Evolutionary conservation across 2,888 invertebrate genomes (phyloP), one percentile per base, ranked within the genome.

Genomic region (Chloroclystis v-ata): DNA sequence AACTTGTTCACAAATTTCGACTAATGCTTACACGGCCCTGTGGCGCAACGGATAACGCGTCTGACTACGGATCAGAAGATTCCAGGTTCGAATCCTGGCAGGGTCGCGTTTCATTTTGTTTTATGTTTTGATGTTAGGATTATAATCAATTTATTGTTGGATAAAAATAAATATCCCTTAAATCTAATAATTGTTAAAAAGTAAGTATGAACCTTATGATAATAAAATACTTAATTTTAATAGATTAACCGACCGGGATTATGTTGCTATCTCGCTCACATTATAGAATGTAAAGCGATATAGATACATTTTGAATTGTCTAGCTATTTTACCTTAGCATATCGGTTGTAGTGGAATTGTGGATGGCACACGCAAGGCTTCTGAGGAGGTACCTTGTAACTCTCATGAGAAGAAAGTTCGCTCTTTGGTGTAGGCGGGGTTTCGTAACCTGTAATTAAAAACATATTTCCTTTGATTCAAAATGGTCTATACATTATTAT

Each of bases 41-140:
- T 90, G 90, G 89, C 90, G 90, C 90, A 90, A 90, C 75, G 90
- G 89, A 90, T 91, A 91, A 91, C 90, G 90, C 90, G 90, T 90
- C 90, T 91, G 90, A 90, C 90, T 90, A 91, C 90, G 90, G 90
- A 91, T 90, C 90, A 90, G 89, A 89, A 89, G 89, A 89, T 90
- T 90, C 90, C 90, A 91, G 89, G 89, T 90, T 90, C 89, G 89
- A 90, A 89, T 90, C 89, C 89, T 90, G 89, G 89, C 89, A 89
- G 82, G 89, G 88, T 89, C 89, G 89, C 60, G 1, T 6, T 0
- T 1, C 1, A n/a, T 24, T 35, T 39, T 40, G 13, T 11, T 25
- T 41, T 40, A 38, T 28, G 30, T 9, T 1, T 26, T 10, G 28
- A 24, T 12, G 20, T 20, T 20, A 20, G 5, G 20, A 20, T 20